These are phyloP conservation scores for Henicopernis longicauda DNA, from an alignment of 2,113 vertebrate genomes.

Conservation along the genomic window DNA sequence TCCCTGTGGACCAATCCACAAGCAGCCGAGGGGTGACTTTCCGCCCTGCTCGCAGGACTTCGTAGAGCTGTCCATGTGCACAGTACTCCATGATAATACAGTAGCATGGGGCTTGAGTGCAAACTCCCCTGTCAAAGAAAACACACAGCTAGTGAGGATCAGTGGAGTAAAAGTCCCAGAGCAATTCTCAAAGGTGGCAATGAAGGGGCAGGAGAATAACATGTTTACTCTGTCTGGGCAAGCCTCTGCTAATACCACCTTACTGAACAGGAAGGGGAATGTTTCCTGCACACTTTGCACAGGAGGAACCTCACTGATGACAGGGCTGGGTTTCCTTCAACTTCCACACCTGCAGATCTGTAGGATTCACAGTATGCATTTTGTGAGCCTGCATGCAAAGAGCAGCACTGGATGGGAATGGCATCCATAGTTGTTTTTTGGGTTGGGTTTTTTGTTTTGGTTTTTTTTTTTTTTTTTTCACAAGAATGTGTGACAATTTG, in stretches of 20 bases:
- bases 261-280: neutral
- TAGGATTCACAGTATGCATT: neutral
- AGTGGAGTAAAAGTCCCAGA: neutral
- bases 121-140: slow-evolving; percentile 84
- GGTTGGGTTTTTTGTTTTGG: no score
- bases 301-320: neutral
- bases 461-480: no score
- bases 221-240: neutral
- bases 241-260: neutral
- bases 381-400: neutral
- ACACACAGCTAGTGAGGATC: neutral
- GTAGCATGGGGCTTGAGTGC: slow-evolving; percentile 96
- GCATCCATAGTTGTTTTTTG: neutral
- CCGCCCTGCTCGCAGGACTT: slow-evolving; percentile 90
- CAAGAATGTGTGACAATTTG: neutral
- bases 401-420: neutral
- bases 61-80: slow-evolving; percentile 95
- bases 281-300: neutral
- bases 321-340: neutral
- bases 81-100: slow-evolving; percentile 99
- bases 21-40: slow-evolving; percentile 90
- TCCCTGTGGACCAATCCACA: slow-evolving; percentile 97
- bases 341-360: neutral
- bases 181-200: neutral
- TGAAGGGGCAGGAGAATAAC: neutral